Percentiles rank a stretch among this genome's conserved stretches.
These are phyloP conservation scores for Nebria salina DNA, from an alignment of 2,888 invertebrate genomes.

Conservation along the genomic window DNA sequence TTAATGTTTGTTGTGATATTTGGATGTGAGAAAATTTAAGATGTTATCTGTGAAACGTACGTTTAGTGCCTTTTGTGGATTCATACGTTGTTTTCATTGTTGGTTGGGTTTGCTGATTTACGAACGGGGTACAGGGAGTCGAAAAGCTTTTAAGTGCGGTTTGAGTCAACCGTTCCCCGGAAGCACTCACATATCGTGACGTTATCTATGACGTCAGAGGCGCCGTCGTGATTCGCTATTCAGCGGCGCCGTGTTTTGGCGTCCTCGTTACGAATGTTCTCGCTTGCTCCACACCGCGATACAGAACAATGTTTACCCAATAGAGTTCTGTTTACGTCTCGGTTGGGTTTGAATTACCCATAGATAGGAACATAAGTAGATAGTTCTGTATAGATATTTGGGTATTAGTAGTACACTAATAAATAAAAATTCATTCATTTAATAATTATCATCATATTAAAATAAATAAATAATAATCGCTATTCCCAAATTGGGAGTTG, in stretches of 20 bases:
- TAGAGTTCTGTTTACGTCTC: background rate
- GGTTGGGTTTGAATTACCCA: background rate
- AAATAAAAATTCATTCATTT: no score
- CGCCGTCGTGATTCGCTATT: background rate
- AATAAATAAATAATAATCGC: no score
- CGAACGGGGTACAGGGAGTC: constrained; percentile 2
- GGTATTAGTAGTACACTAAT: no score
- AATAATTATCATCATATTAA: no score
- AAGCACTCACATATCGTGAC: constrained; percentile 44
- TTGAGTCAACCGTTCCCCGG: constrained; percentile 27
- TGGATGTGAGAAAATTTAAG: no score
- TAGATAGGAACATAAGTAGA: background rate
- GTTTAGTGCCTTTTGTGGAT: background rate
- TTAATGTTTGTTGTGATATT: no score
- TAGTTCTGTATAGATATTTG: background rate
- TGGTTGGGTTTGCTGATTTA: background rate
- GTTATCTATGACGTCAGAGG: constrained; percentile 39
- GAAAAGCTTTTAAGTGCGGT: constrained; percentile 46
- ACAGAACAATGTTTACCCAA: background rate
- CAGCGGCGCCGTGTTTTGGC: background rate
- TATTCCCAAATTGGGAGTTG: no score
- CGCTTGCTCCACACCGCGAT: background rate
- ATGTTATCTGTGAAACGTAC: no score
- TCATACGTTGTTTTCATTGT: background rate
- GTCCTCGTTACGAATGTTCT: background rate